Conservation (phyloP, 2,888 invertebrate genomes). For the Schizaphis graminum region DNA sequence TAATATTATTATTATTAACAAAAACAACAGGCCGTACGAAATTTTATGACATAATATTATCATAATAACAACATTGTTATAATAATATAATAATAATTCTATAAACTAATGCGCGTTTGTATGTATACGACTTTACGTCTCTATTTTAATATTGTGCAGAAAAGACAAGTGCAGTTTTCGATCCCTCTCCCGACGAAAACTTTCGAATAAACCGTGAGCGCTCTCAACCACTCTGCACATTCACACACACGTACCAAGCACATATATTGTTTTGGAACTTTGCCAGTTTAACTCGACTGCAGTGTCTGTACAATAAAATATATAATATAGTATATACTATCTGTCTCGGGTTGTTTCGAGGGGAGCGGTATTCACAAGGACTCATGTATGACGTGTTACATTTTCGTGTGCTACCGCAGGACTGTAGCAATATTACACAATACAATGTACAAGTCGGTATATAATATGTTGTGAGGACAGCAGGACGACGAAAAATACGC, state of each 20-base stretch:
- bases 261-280: conserved; percentile 48
- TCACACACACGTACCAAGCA: background rate
- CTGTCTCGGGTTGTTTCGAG: background rate
- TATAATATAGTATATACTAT: background rate
- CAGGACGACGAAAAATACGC: background rate
- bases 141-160: background rate
- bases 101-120: background rate
- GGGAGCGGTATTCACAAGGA: background rate
- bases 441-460: background rate
- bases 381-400: background rate
- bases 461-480: background rate
- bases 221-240: background rate
- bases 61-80: conserved; percentile 20
- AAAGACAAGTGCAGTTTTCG: conserved; percentile 38
- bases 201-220: conserved; percentile 33
- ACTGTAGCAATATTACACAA: background rate
- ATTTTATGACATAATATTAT: conserved; percentile 46
- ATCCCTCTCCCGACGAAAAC: conserved; percentile 21
- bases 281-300: conserved; percentile 2
- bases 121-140: conserved; percentile 10
- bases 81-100: background rate
- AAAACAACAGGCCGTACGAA: conserved; percentile 16
- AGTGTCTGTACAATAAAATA: background rate
- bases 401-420: background rate
- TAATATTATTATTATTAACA: conserved; percentile 37